phyloP scores from a whole-genome alignment of 2,797 vertebrate species.

The Syngnathus acus region DNA sequence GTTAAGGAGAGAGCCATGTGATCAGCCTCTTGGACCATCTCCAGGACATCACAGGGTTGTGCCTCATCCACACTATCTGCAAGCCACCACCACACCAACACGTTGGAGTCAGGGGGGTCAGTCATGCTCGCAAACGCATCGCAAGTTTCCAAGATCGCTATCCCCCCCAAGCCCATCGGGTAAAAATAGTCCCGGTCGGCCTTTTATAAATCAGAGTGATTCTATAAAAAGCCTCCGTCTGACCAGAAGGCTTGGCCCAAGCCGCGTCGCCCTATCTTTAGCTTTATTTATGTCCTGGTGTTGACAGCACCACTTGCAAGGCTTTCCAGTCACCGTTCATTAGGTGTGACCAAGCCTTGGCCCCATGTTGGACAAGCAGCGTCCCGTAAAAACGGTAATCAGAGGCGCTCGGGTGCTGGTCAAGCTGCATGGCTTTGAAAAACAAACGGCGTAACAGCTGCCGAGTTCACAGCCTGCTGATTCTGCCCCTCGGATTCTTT shows the following conservation, averaged over 20 bases:
- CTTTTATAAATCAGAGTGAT: conserved; percentile 83
- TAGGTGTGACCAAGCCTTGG: conserved; percentile 41
- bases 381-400: conserved; percentile 47
- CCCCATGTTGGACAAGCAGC: conserved; percentile 56
- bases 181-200: conserved; percentile 77
- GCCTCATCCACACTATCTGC: conserved; percentile 54
- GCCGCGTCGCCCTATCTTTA: conserved; percentile 72
- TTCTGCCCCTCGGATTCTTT: conserved; percentile 63
- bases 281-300: conserved; percentile 83
- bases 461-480: conserved; percentile 53
- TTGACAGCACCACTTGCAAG: conserved; percentile 79
- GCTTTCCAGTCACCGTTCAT: conserved; percentile 74
- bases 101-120: conserved; percentile 63
- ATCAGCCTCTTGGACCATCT: conserved; percentile 48
- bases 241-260: conserved; percentile 66
- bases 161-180: conserved; percentile 35
- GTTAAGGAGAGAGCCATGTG: conserved; percentile 36
- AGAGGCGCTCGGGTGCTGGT: conserved; percentile 23
- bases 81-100: conserved; percentile 46
- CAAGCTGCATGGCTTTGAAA: conserved; percentile 39
- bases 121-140: conserved; percentile 65
- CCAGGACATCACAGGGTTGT: conserved; percentile 50
- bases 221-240: conserved; percentile 83
- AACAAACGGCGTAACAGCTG: conserved; percentile 57
- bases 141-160: conserved; percentile 71